Base-by-base conservation (phyloP, 2,888 invertebrate species). In the Oconnorella tubifera region DNA sequence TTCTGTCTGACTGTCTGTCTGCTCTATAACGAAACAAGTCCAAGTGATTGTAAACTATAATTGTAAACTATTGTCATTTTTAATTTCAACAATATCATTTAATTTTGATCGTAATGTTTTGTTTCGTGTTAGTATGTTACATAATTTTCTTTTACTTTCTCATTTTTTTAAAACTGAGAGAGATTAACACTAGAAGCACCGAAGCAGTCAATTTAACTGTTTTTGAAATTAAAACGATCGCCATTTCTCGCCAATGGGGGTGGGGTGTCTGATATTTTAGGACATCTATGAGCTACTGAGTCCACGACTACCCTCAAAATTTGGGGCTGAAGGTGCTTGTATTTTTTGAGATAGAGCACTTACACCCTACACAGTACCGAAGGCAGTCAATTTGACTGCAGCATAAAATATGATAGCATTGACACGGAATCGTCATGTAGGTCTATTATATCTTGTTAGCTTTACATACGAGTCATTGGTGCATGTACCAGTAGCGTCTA, bases 191-290 rank as follows among this genome's bases (percentile, higher is more conserved):
- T 56, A 56, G 56, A 56, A 56, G 56, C 56, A 56, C 56, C 56
- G 32, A 56, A 56, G 56, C 56, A 56, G 56, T 56, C 56, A 56
- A 31, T 56, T 56, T 32, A 31, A 56, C 56, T 56, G 56, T 56
- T 56, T 56, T 56, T 56, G 56, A 56, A 56, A 56, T 56, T 28
- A 56, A 28, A 56, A 56, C 56, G 6, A 6, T 56, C 56, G 31
- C 33, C 56, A 31, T 28, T 28, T 28, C 14, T 56, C 14, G 6
- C 56, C 33, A 28, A 32, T 14, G 29, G 29, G 56, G 29, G 56
- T 56, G 56, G 56, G 56, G 31, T 56, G 56, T 31, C 56, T 56
- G 56, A 56, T 56, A 56, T 56, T 56, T 51, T 56, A 56, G 29
- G 56, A 56, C 56, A 56, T 56, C 56, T 56, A 56, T 31, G 29